Percentiles rank a stretch among this genome's conserved stretches.
Conservation (phyloP, 2,113 vertebrate genomes). For the Candoia aspera region DNA sequence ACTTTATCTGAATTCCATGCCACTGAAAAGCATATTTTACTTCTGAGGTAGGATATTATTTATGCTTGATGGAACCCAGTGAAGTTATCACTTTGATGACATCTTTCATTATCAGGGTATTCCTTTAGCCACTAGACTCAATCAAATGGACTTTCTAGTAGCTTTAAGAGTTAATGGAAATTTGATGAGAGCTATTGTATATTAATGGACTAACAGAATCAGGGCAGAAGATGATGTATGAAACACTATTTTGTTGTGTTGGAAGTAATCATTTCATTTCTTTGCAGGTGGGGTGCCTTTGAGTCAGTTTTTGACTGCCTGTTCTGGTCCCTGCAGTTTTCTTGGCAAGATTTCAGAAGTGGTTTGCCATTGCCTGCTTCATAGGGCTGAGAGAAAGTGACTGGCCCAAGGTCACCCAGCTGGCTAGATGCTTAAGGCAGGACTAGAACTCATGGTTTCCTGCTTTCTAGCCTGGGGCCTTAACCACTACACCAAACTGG, state of each 20-base stretch:
- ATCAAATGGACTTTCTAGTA: conserved; percentile 4
- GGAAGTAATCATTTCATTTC: conserved; percentile 23
- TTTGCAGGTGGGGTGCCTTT: neutral
- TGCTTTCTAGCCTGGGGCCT: too few species aligned
- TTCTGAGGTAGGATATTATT: neutral
- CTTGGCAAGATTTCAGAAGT: neutral
- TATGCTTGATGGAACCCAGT: neutral
- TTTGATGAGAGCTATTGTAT: conserved; percentile 3
- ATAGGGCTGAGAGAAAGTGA: neutral
- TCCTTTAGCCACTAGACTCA: neutral
- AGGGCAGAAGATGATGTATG: neutral
- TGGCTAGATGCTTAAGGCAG: too few species aligned
- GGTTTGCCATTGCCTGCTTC: neutral
- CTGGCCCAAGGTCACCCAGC: neutral
- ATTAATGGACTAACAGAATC: neutral
- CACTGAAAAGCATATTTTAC: neutral
- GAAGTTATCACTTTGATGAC: neutral
- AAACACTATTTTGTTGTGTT: conserved; percentile 3
- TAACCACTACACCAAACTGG: too few species aligned
- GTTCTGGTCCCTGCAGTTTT: neutral
- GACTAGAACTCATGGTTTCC: too few species aligned
- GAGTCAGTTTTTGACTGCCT: neutral
- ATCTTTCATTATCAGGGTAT: neutral
- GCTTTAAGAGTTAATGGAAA: conserved; percentile 17
- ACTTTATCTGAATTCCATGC: conserved; percentile 2